Percentiles rank a stretch among this genome's conserved stretches.
These are phyloP conservation scores for Meloe dianella DNA, from an alignment of 2,888 invertebrate genomes.

Conservation along the genomic window DNA sequence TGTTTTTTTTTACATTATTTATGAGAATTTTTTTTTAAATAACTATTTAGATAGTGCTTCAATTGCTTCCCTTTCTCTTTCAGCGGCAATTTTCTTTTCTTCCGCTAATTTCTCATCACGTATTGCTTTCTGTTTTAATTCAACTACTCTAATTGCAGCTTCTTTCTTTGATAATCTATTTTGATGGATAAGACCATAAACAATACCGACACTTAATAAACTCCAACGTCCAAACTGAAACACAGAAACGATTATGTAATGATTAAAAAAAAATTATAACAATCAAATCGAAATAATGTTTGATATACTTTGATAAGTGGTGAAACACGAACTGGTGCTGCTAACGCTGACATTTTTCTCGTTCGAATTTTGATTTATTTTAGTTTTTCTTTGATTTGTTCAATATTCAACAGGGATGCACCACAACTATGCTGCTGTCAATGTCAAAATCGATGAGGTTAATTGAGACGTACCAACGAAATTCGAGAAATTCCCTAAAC, in stretches of 20 bases:
- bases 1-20: not conserved
- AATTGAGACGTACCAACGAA: not conserved
- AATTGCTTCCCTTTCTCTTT: constrained; percentile 58
- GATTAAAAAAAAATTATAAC: constrained; percentile 9
- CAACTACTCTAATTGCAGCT: constrained; percentile 68
- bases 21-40: not conserved
- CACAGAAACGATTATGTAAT: constrained; percentile 28
- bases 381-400: not conserved
- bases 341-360: constrained; percentile 55
- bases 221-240: constrained; percentile 83
- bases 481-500: not conserved
- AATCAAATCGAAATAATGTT: not conserved
- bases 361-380: constrained; percentile 4
- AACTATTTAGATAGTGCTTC: constrained; percentile 47
- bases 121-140: constrained; percentile 70
- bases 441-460: not conserved
- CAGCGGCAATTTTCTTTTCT: constrained; percentile 71
- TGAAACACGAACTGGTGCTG: constrained; percentile 79
- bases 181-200: constrained; percentile 79
- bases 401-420: not conserved
- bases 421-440: not conserved
- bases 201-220: constrained; percentile 72
- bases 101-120: constrained; percentile 75
- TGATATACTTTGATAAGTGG: constrained; percentile 79
- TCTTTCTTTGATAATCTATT: constrained; percentile 72